Evolutionary conservation across 2,113 vertebrate species (phyloP).

Genomic region (Zosterops borbonicus): DNA sequence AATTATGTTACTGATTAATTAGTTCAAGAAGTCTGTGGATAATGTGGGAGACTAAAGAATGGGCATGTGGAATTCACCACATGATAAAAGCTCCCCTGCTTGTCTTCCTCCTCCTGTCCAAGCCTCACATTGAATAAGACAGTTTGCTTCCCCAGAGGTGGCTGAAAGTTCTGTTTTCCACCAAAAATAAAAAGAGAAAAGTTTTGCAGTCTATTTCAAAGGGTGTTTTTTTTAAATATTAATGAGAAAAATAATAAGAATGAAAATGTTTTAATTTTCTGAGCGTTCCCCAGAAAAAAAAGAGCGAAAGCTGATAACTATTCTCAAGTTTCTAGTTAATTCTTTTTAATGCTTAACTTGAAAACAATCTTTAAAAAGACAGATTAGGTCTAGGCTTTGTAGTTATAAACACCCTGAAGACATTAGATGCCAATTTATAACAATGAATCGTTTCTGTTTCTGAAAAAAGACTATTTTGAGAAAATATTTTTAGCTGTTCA

Average conservation of each 20-base stretch:
- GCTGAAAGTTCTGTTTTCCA: background rate
- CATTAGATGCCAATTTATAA: constrained; percentile 9
- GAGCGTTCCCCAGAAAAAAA: background rate
- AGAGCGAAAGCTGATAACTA: background rate
- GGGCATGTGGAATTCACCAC: background rate
- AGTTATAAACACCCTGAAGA: constrained; percentile 41
- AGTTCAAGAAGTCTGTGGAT: background rate
- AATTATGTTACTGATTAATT: background rate
- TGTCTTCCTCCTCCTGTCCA: background rate
- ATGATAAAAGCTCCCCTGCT: background rate
- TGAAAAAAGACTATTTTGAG: background rate
- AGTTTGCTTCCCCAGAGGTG: background rate
- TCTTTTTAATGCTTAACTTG: constrained; percentile 33
- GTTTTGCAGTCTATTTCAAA: background rate
- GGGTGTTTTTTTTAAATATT: background rate
- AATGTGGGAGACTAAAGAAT: background rate
- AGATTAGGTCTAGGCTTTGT: constrained; percentile 30
- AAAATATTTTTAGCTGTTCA: background rate
- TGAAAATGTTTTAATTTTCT: background rate
- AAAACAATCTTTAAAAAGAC: background rate
- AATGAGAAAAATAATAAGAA: background rate
- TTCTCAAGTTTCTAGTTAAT: constrained; percentile 20
- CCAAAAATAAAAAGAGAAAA: background rate
- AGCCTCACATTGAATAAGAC: background rate
- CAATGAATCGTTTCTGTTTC: background rate